Evolutionary conservation across 2,888 invertebrate genomes (phyloP).

Genomic region (Mythimna impura): DNA sequence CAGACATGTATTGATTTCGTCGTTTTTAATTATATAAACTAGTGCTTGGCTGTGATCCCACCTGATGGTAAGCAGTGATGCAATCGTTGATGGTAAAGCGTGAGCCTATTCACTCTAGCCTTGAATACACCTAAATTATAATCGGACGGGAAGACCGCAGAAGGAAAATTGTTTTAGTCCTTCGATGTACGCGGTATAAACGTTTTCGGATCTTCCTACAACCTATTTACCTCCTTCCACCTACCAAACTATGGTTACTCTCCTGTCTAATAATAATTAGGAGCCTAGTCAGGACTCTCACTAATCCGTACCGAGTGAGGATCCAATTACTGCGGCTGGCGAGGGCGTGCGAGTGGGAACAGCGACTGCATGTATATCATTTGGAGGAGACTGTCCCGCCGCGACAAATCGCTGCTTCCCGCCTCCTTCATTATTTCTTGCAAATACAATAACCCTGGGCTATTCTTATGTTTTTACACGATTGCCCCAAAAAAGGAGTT

Average conservation of each 20-base stretch:
- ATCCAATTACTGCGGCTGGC: slow-evolving; percentile 41
- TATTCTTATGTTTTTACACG: slow-evolving; percentile 44
- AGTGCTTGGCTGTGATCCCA: too few relatives aligned
- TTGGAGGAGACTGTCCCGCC: slow-evolving; percentile 48
- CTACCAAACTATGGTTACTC: slow-evolving; percentile 2
- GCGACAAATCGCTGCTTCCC: slow-evolving; percentile 67
- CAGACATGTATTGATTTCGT: background rate
- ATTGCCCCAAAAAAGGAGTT: too few relatives aligned
- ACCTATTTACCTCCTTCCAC: background rate
- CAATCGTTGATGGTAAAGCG: too few relatives aligned
- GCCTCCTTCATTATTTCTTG: slow-evolving; percentile 60
- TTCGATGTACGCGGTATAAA: too few relatives aligned
- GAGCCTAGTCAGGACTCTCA: slow-evolving; percentile 21
- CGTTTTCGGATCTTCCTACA: background rate
- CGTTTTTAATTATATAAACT: too few relatives aligned
- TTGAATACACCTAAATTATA: too few relatives aligned
- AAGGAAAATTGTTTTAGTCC: too few relatives aligned
- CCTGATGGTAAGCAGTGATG: too few relatives aligned
- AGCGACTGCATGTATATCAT: slow-evolving; percentile 49
- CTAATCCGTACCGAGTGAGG: slow-evolving; percentile 27
- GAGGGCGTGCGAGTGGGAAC: slow-evolving; percentile 55
- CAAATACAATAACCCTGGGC: slow-evolving; percentile 56
- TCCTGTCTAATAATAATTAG: slow-evolving; percentile 28
- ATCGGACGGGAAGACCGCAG: too few relatives aligned
- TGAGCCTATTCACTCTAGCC: too few relatives aligned